Percentiles rank a stretch among this genome's conserved stretches.
Evolutionary conservation across 1,140 invertebrate species (phyloP).

Genomic region (Leptinotarsa undecemlineata): DNA sequence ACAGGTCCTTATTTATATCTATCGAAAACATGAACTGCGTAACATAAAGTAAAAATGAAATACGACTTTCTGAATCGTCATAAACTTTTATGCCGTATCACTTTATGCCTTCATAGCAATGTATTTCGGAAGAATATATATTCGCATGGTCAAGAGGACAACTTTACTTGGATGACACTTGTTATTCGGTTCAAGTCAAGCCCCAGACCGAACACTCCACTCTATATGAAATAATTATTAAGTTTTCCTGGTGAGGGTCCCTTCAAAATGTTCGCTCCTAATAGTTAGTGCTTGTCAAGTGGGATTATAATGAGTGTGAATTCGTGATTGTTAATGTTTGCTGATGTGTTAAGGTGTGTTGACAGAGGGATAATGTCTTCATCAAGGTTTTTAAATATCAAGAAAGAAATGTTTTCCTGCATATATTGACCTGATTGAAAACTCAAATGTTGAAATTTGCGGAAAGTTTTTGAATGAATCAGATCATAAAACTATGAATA

Average conservation of each 20-base stretch:
- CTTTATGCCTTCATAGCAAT: not conserved
- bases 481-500: too few species aligned
- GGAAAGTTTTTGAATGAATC: too few species aligned
- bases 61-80: not conserved
- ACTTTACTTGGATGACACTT: not conserved
- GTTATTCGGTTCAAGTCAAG: not conserved
- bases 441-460: too few species aligned
- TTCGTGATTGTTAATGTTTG: not conserved
- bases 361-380: too few species aligned
- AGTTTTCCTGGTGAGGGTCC: not conserved
- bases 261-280: not conserved
- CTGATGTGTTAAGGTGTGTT: too few species aligned
- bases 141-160: not conserved
- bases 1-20: not conserved
- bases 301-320: slow-evolving; percentile 2
- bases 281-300: not conserved
- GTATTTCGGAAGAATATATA: not conserved
- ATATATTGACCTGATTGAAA: too few species aligned
- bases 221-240: not conserved
- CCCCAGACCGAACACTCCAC: not conserved
- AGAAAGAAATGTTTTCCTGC: too few species aligned
- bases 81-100: not conserved
- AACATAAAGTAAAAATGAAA: not conserved
- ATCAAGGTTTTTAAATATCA: too few species aligned
- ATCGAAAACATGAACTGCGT: not conserved